Conservation (phyloP, 2,888 invertebrate genomes). For the Pandemis cinnamomeana region DNA sequence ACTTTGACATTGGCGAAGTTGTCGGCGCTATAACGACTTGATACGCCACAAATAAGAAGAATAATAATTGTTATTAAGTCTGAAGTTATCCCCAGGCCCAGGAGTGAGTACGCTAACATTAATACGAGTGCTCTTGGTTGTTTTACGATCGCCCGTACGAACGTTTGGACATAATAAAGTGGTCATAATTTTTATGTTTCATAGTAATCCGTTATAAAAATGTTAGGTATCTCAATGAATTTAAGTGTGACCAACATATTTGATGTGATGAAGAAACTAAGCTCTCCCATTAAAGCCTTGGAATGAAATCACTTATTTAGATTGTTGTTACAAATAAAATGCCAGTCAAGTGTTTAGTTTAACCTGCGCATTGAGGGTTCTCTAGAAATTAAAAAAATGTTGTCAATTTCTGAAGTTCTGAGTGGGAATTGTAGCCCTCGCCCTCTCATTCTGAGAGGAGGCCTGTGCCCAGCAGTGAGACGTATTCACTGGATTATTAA, state of each 20-base stretch:
- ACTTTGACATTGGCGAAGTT: too few species aligned
- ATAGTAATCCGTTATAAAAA: slow-evolving; percentile 51
- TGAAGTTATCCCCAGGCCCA: slow-evolving; percentile 31
- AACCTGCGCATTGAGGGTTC: too few species aligned
- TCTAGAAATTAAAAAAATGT: too few species aligned
- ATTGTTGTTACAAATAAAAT: too few species aligned
- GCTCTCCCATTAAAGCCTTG: neutral
- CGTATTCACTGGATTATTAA: too few species aligned
- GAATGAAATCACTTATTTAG: neutral
- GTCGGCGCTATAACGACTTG: too few species aligned
- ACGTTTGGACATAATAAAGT: slow-evolving; percentile 60
- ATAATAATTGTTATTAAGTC: neutral
- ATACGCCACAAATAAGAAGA: too few species aligned
- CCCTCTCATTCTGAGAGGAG: too few species aligned
- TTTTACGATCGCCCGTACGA: slow-evolving; percentile 56
- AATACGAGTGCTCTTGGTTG: slow-evolving; percentile 49
- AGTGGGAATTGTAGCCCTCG: too few species aligned
- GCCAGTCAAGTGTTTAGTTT: too few species aligned
- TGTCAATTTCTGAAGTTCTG: too few species aligned
- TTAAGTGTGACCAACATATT: slow-evolving; percentile 39
- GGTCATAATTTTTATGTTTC: slow-evolving; percentile 64
- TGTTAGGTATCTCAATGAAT: slow-evolving; percentile 33
- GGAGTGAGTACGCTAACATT: slow-evolving; percentile 50
- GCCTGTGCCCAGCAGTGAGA: too few species aligned
- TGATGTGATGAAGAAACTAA: slow-evolving; percentile 7